Evolutionary conservation across 2,888 invertebrate species (phyloP), one percentile per base, ranked within the genome.

Genomic region (Ommatoiulus sabulosus): DNA sequence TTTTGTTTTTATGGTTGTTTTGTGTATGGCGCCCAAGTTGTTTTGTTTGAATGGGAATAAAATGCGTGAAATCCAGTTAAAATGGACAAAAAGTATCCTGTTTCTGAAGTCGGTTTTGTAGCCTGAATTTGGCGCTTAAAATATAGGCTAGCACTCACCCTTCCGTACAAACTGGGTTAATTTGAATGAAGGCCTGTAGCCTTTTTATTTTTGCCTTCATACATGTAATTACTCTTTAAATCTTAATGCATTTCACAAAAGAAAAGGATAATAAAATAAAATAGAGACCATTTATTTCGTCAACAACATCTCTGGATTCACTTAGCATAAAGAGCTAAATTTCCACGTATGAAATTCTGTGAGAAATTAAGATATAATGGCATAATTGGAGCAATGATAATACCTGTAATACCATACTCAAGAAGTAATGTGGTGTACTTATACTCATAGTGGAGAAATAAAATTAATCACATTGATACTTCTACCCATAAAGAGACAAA

Each of bases 31-130:
- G 24, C 8, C 24, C 24, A 72, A 72, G 24, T 24, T 12, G 24
- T 24, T 72, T 72, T 24, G 24, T 72, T 72, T 72, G 10, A 72
- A 72, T 24, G 24, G 24, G 72, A 72, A 72, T 24, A 24, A 72
- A 72, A 72, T 72, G 72, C 72, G 72, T 72, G 72, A 72, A 72
- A 72, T 24, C 8, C 72, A 72, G 72, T n/a, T 35, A 72, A 72
- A 72, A 20, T 72, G 72, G 3, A 72, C 24, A 6, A 8, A 63
- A 52, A 52, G 52, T 52, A 52, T 52, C 10, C 10, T 63, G 63
- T n/a, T 20, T 63, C 20, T 20, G 63, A 4, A 6, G 63, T 20
- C 20, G 6, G 20, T 63, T n/a, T 20, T 63, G 63, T 63, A 63
- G 63, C 20, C 48, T 48, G 63, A 72, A 72, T 20, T 52, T 24